These are phyloP conservation scores for Amazona finschi DNA, from an alignment of 2,797 vertebrate species.

Conservation along the genomic window DNA sequence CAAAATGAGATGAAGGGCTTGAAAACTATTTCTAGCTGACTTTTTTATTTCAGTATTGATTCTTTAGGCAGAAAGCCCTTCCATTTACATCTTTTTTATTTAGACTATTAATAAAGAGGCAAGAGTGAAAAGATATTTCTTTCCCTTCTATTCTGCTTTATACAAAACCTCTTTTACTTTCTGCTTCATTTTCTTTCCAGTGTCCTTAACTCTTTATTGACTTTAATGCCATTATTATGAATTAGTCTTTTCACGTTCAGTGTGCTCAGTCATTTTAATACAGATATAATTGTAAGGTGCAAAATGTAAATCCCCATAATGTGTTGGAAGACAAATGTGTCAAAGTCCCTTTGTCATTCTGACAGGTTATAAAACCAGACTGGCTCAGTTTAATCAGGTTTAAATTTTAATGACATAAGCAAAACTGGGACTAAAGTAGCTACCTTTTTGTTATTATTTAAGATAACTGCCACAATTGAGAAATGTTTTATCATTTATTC, in stretches of 20 bases:
- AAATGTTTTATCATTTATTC: not conserved
- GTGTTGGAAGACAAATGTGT: constrained; percentile 50
- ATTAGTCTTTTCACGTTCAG: constrained; percentile 16
- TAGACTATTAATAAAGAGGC: constrained; percentile 2
- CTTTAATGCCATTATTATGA: constrained; percentile 46
- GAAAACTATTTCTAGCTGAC: constrained; percentile 10
- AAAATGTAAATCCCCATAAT: constrained; percentile 60
- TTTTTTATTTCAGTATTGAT: constrained; percentile 46
- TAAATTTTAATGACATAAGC: constrained; percentile 65
- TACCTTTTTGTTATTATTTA: constrained; percentile 33
- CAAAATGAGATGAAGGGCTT: not conserved
- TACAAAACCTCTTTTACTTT: not conserved
- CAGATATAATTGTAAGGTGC: constrained; percentile 54
- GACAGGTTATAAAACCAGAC: constrained; percentile 62
- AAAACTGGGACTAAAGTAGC: constrained; percentile 30
- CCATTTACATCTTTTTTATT: constrained; percentile 2
- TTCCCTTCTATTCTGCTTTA: not conserved
- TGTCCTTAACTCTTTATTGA: constrained; percentile 44
- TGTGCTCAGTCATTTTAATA: constrained; percentile 57
- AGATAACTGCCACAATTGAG: not conserved
- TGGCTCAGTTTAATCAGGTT: constrained; percentile 53
- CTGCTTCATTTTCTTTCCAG: constrained; percentile 32
- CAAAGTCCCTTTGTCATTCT: constrained; percentile 57
- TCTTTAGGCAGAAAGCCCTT: not conserved
- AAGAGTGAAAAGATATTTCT: not conserved